phyloP scores from a whole-genome alignment of 1,140 invertebrate genomes.

The Neomicropteryx cornuta region DNA sequence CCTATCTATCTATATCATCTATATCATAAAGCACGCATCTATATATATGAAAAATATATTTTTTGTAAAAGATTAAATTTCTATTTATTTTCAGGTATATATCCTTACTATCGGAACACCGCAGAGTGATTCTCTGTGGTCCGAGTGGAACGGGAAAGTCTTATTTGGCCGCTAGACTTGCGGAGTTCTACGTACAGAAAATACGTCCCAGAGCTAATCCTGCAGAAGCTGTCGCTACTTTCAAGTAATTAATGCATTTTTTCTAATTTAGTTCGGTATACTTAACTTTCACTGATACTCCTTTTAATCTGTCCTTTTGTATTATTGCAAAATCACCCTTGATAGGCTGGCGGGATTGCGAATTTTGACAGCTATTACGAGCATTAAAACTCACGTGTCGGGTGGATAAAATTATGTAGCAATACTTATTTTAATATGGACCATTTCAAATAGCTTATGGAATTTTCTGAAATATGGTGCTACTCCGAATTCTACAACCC shows the following conservation, averaged over 20 bases:
- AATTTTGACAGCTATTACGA: too few species aligned
- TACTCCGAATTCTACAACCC: too few species aligned
- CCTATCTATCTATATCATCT: too few species aligned
- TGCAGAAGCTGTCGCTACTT: slow-evolving; percentile 73
- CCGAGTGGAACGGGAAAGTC: slow-evolving; percentile 96
- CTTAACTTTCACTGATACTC: background rate
- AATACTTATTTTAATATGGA: too few species aligned
- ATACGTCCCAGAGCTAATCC: slow-evolving; percentile 49
- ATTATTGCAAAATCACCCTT: slow-evolving; percentile 1
- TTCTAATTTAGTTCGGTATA: background rate
- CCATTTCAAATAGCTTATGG: too few species aligned
- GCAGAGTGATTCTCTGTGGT: slow-evolving; percentile 89
- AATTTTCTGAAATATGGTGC: too few species aligned
- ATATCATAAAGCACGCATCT: too few species aligned
- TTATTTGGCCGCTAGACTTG: slow-evolving; percentile 89
- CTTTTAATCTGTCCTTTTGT: background rate
- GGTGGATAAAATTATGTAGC: too few species aligned
- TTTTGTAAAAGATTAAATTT: too few species aligned
- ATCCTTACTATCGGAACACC: slow-evolving; percentile 79
- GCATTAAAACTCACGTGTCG: too few species aligned
- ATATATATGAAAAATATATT: too few species aligned
- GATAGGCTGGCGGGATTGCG: too few species aligned
- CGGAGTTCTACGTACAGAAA: slow-evolving; percentile 74
- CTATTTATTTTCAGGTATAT: slow-evolving; percentile 47
- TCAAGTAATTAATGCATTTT: slow-evolving; percentile 52